These are phyloP conservation scores for Electrophaes corylata DNA, from an alignment of 2,888 invertebrate genomes.

Conservation along the genomic window DNA sequence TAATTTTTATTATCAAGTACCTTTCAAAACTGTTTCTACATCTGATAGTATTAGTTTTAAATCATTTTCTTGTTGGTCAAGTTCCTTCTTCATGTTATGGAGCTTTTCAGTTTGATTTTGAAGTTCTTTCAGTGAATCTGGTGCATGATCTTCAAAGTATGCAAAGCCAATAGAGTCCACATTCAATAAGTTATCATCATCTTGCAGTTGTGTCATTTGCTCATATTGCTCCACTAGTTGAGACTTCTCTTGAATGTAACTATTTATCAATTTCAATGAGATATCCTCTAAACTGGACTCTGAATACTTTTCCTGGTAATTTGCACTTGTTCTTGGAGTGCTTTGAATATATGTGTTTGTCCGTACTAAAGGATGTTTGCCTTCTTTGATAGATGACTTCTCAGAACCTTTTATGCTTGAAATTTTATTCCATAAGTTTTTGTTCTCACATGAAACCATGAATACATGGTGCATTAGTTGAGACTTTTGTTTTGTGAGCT, in stretches of 20 bases:
- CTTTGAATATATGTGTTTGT: slow-evolving; percentile 88
- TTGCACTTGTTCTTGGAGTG: slow-evolving; percentile 84
- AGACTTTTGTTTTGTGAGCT: slow-evolving; percentile 89
- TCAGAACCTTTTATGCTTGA: slow-evolving; percentile 77
- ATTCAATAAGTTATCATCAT: slow-evolving; percentile 79
- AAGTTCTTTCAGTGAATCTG: slow-evolving; percentile 86
- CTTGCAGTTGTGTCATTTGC: slow-evolving; percentile 87
- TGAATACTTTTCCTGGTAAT: slow-evolving; percentile 80
- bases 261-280: slow-evolving; percentile 88
- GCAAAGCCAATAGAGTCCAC: slow-evolving; percentile 86
- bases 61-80: slow-evolving; percentile 86
- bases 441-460: slow-evolving; percentile 93
- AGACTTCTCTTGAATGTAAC: slow-evolving; percentile 87
- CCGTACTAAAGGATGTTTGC: slow-evolving; percentile 66
- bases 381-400: slow-evolving; percentile 54
- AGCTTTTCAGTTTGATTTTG: slow-evolving; percentile 86
- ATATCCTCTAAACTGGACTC: slow-evolving; percentile 91
- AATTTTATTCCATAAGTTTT: slow-evolving; percentile 90
- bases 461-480: slow-evolving; percentile 90
- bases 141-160: slow-evolving; percentile 85
- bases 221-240: slow-evolving; percentile 88
- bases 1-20: no score
- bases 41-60: slow-evolving; percentile 77
- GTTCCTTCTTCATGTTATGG: slow-evolving; percentile 84
- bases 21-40: slow-evolving; percentile 65